These are phyloP conservation scores for Cyanoderma ruficeps DNA, from an alignment of 2,113 vertebrate species.

Conservation along the genomic window DNA sequence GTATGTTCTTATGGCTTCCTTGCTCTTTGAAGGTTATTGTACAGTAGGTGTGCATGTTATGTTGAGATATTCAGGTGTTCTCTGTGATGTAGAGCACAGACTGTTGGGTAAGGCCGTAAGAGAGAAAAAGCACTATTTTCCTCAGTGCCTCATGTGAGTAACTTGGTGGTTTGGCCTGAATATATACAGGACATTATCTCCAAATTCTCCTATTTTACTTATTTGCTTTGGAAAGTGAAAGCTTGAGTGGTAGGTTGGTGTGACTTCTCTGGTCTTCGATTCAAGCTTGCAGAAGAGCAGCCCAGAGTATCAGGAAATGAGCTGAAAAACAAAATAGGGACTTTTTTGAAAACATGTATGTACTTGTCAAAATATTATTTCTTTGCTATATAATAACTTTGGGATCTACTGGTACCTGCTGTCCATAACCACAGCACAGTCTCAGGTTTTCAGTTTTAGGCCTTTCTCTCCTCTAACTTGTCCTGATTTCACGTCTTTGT, in stretches of 20 bases:
- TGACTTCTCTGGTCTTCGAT: not conserved
- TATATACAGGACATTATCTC: not conserved
- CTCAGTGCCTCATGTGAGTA: not conserved
- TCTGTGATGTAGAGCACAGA: not conserved
- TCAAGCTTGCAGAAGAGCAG: not conserved
- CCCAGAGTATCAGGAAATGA: not conserved
- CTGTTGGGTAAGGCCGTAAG: not conserved
- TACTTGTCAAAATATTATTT: not conserved
- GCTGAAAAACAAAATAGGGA: no score
- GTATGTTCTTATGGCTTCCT: not conserved
- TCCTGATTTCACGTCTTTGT: not conserved
- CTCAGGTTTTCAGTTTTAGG: not conserved
- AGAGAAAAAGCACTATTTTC: not conserved
- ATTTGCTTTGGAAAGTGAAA: not conserved
- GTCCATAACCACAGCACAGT: not conserved
- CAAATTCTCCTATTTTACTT: not conserved
- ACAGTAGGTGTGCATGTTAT: not conserved
- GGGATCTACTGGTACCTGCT: not conserved
- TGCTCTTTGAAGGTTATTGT: not conserved
- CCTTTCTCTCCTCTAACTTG: not conserved
- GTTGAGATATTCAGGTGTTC: not conserved
- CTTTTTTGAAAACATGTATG: not conserved
- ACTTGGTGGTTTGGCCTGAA: not conserved
- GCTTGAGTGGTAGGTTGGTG: not conserved
- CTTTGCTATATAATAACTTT: not conserved